These are phyloP conservation scores for Halesus radiatus DNA, from an alignment of 1,140 invertebrate genomes.

Conservation along the genomic window DNA sequence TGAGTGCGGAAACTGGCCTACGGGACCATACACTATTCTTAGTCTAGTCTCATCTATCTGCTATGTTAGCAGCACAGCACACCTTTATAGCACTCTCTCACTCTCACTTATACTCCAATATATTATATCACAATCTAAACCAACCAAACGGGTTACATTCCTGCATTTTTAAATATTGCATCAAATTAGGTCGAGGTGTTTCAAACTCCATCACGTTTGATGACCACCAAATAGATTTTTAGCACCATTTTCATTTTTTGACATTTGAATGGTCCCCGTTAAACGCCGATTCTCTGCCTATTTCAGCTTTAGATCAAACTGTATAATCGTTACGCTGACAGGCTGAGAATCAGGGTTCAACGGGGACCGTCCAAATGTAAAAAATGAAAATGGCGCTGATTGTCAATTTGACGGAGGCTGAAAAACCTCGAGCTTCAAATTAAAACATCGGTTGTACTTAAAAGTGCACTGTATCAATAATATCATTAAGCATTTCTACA, in stretches of 20 bases:
- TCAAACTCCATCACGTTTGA: too few species aligned
- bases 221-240: too few species aligned
- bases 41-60: conserved; percentile 32
- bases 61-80: conserved; percentile 1
- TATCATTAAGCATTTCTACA: conserved; percentile 9
- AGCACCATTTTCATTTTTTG: background rate
- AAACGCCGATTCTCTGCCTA: background rate
- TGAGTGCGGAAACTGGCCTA: conserved; percentile 76
- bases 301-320: background rate
- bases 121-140: too few species aligned
- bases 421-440: background rate
- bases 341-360: too few species aligned
- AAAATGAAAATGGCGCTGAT: too few species aligned
- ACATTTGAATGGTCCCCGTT: background rate
- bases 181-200: too few species aligned
- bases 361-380: too few species aligned
- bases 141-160: too few species aligned
- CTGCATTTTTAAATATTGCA: too few species aligned
- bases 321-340: too few species aligned
- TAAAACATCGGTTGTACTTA: conserved; percentile 11
- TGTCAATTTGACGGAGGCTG: too few species aligned
- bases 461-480: conserved; percentile 28
- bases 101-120: background rate
- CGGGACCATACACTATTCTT: conserved; percentile 57
- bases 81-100: conserved; percentile 22